These are phyloP conservation scores for Auanema sp. DNA, from an alignment of 2,888 invertebrate genomes.

Conservation along the genomic window DNA sequence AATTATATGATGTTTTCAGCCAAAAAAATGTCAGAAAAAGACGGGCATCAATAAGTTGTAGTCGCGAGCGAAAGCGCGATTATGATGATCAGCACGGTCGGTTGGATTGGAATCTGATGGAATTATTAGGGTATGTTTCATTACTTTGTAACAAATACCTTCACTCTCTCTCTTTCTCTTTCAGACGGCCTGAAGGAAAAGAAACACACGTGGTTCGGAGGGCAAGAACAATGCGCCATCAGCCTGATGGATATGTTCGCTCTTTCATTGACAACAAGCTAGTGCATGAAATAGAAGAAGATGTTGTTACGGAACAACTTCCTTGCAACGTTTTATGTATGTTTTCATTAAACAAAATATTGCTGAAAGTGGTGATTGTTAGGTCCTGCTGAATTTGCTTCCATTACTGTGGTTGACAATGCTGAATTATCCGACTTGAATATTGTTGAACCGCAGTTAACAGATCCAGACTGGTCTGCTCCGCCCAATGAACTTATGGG, in stretches of 20 bases:
- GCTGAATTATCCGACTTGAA: constrained; percentile 33
- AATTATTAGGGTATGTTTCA: constrained; percentile 15
- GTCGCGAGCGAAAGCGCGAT: constrained; percentile 11
- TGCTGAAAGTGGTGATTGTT: constrained; percentile 9
- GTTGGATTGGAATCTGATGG: constrained; percentile 17
- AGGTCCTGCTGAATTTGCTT: constrained; percentile 48
- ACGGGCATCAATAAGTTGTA: constrained; percentile 18
- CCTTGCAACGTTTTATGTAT: constrained; percentile 48
- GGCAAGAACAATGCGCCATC: constrained; percentile 49
- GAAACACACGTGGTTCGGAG: constrained; percentile 37
- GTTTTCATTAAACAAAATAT: constrained; percentile 7
- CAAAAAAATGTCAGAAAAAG: constrained; percentile 8
- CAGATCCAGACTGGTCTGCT: constrained; percentile 44
- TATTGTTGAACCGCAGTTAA: constrained; percentile 24
- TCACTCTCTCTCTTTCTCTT: neutral
- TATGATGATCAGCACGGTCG: constrained; percentile 11
- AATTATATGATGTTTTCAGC: neutral
- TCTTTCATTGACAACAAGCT: constrained; percentile 52
- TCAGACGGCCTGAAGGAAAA: neutral
- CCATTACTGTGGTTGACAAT: constrained; percentile 34
- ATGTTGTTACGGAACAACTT: constrained; percentile 47
- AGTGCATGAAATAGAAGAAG: constrained; percentile 44
- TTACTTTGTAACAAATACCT: neutral
- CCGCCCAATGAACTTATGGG: constrained; percentile 24
- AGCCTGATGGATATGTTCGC: constrained; percentile 48